Conservation (phyloP, 2,797 vertebrate genomes). For the Notolabrus celidotus region DNA sequence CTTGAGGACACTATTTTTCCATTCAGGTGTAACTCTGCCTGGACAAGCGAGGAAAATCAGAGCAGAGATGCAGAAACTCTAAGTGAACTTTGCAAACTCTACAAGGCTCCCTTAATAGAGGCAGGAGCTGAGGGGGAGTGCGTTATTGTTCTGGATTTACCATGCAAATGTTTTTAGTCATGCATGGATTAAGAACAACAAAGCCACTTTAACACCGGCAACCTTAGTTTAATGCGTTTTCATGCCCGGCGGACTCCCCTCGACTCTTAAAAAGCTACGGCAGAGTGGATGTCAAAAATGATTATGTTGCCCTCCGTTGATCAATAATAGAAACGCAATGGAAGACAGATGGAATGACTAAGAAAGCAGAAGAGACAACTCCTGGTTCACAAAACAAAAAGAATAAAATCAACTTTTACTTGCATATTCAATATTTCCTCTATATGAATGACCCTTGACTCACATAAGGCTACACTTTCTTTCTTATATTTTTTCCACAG, state of each 20-base stretch:
- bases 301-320: conserved; percentile 11
- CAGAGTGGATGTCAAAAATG: conserved; percentile 12
- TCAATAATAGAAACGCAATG: conserved; percentile 35
- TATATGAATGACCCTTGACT: conserved; percentile 21
- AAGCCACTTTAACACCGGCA: conserved; percentile 61
- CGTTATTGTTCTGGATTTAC: conserved; percentile 69
- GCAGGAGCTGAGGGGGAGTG: conserved; percentile 57
- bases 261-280: conserved; percentile 25
- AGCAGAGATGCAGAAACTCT: conserved; percentile 70
- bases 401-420: conserved; percentile 3
- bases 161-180: conserved; percentile 72
- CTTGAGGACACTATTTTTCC: conserved; percentile 3
- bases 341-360: conserved; percentile 1
- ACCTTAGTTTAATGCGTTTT: conserved; percentile 53
- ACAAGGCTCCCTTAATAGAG: conserved; percentile 34
- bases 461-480: background rate
- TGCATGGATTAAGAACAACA: conserved; percentile 62
- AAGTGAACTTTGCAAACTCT: conserved; percentile 73
- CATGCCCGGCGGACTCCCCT: conserved; percentile 40
- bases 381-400: conserved; percentile 1
- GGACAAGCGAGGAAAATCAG: conserved; percentile 59
- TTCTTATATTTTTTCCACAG: conserved; percentile 3
- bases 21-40: conserved; percentile 51
- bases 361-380: background rate
- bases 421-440: conserved; percentile 6